A percentile compares a stretch with the other conserved stretches of the same genome.
Evolutionary conservation across 2,113 vertebrate genomes (phyloP).

Genomic region (Anthoscopus minutus): DNA sequence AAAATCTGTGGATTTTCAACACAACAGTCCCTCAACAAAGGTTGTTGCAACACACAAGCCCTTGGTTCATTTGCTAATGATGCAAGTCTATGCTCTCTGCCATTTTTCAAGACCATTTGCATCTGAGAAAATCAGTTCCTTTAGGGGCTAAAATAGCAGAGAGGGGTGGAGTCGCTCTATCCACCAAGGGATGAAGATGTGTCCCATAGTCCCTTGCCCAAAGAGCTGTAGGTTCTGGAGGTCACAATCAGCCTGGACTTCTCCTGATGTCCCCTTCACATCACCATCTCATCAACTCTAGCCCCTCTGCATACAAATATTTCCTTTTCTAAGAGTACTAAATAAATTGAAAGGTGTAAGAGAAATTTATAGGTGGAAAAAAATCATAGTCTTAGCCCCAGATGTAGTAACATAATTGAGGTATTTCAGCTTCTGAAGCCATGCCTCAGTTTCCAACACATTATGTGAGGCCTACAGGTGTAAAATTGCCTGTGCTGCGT

Average conservation of each 20-base stretch:
- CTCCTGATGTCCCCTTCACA: not conserved
- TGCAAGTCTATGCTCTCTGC: not conserved
- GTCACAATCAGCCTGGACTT: not conserved
- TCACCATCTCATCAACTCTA: not conserved
- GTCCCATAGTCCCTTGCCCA: not conserved
- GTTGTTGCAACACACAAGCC: not conserved
- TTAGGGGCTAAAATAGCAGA: not conserved
- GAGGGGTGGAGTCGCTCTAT: not conserved
- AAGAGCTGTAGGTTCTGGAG: not conserved
- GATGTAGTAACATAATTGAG: not conserved
- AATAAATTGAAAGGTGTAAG: not conserved
- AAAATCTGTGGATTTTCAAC: slow-evolving; percentile 23
- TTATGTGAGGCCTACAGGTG: not conserved
- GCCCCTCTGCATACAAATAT: not conserved
- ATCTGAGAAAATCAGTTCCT: not conserved
- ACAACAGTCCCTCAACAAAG: slow-evolving; percentile 9
- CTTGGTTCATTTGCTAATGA: not conserved
- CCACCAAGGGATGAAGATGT: not conserved
- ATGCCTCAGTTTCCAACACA: not conserved
- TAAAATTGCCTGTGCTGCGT: not conserved
- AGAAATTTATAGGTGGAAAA: not conserved
- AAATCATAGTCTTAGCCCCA: not conserved
- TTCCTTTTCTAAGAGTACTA: not conserved
- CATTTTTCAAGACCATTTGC: not conserved
- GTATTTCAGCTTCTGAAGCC: not conserved